phyloP scores from a whole-genome alignment of 2,888 invertebrate genomes.

The Morpho helenor region DNA sequence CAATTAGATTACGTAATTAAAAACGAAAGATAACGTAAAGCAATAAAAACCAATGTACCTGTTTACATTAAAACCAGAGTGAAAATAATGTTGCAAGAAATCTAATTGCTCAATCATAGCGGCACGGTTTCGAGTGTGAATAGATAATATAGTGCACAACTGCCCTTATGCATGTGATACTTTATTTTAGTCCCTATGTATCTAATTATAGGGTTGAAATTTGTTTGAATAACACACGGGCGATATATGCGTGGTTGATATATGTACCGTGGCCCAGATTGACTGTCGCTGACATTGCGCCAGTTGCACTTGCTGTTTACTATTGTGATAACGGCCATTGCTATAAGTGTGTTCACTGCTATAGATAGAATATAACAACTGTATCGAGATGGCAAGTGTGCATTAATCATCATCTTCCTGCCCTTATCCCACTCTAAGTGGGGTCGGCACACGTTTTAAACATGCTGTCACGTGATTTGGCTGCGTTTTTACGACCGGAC shows the following conservation, averaged over 20 bases:
- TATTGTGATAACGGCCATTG: conserved; percentile 33
- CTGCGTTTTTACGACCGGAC: too few species aligned
- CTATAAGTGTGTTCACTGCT: conserved; percentile 3
- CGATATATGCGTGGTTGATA: conserved; percentile 17
- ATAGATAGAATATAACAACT: too few species aligned
- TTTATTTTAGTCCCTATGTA: conserved; percentile 1
- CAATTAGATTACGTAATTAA: conserved; percentile 5
- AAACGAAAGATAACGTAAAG: conserved; percentile 4
- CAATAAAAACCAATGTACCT: conserved; percentile 2
- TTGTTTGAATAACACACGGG: conserved; percentile 7
- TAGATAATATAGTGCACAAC: conserved; percentile 30
- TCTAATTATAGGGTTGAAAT: conserved; percentile 11
- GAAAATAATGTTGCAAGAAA: conserved; percentile 49
- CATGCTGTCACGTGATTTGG: too few species aligned
- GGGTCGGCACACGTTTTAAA: too few species aligned
- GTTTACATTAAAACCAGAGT: conserved; percentile 23
- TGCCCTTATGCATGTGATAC: conserved; percentile 11
- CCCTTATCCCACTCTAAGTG: too few species aligned
- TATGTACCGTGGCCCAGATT: conserved; percentile 52
- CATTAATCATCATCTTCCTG: too few species aligned
- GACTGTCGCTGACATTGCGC: conserved; percentile 50
- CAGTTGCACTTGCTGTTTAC: conserved; percentile 37
- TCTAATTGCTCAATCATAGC: conserved; percentile 67
- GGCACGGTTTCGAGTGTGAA: conserved; percentile 44
- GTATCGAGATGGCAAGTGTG: too few species aligned